phyloP scores from a whole-genome alignment of 2,888 invertebrate genomes.

The Catocala nupta region DNA sequence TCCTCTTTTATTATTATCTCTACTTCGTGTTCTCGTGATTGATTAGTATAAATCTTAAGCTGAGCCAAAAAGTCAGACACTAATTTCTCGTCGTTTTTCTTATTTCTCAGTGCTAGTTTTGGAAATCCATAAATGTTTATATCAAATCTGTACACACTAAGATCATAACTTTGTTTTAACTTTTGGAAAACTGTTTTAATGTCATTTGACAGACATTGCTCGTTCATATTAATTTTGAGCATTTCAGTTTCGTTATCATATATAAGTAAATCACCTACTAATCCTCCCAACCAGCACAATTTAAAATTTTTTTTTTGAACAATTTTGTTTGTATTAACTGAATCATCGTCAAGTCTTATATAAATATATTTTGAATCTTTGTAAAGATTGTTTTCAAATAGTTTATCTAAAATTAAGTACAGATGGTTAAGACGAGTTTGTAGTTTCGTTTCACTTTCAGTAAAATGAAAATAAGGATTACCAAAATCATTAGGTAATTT shows the following conservation, averaged over 20 bases:
- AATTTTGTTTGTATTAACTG: conserved; percentile 28
- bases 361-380: conserved; percentile 7
- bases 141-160: conserved; percentile 33
- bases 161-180: conserved; percentile 18
- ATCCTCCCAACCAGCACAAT: conserved; percentile 37
- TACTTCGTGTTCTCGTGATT: conserved; percentile 45
- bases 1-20: conserved; percentile 43
- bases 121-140: conserved; percentile 35
- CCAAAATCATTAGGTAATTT: conserved; percentile 39
- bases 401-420: conserved; percentile 21
- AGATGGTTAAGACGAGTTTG: conserved; percentile 24
- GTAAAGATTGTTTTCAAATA: conserved; percentile 12
- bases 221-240: conserved; percentile 39
- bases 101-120: conserved; percentile 25
- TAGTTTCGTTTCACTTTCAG: conserved; percentile 23
- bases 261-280: conserved; percentile 42
- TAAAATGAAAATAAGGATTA: conserved; percentile 29
- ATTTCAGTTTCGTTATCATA: conserved; percentile 25
- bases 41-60: conserved; percentile 47
- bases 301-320: conserved; percentile 36
- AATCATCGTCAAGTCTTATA: conserved; percentile 32
- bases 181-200: conserved; percentile 23
- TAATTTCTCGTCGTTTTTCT: conserved; percentile 23
- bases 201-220: conserved; percentile 17
- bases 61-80: conserved; percentile 27